A percentile compares a stretch with the other conserved stretches of the same genome.
phyloP scores from a whole-genome alignment of 2,797 vertebrate genomes.

The Esox lucius region DNA sequence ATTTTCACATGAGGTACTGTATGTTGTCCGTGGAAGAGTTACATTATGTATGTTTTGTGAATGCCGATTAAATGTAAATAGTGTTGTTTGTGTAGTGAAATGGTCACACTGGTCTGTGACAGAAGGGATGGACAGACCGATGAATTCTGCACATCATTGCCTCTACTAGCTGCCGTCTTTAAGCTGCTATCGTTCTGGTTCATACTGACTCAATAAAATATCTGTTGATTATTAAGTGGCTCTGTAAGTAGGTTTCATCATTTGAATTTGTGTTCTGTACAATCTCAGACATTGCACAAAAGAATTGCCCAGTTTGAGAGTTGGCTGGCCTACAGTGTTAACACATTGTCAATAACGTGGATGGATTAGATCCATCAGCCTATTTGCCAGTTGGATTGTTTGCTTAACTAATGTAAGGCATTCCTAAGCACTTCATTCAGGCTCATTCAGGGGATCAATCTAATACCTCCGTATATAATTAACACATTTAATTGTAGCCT shows the following conservation, averaged over 20 bases:
- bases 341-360: neutral
- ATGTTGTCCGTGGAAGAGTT: conserved; percentile 3
- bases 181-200: conserved; percentile 19
- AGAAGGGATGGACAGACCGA: conserved; percentile 7
- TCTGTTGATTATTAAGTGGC: conserved; percentile 25
- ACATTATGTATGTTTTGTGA: conserved; percentile 13
- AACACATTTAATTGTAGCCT: conserved; percentile 14
- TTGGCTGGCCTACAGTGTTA: neutral
- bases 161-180: conserved; percentile 12
- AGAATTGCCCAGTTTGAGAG: neutral
- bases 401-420: conserved; percentile 15
- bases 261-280: neutral
- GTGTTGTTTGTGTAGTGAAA: conserved; percentile 52
- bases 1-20: neutral
- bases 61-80: neutral
- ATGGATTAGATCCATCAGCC: neutral
- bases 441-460: conserved; percentile 32
- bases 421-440: conserved; percentile 24
- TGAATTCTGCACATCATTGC: conserved; percentile 1
- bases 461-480: conserved; percentile 16
- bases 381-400: neutral
- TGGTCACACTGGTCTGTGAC: conserved; percentile 16
- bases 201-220: conserved; percentile 60
- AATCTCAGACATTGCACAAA: neutral
- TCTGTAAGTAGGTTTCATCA: conserved; percentile 1